Percentiles rank a stretch among this genome's conserved stretches.
Conservation (phyloP, 2,797 vertebrate species). For the Epinephelus malabaricus region DNA sequence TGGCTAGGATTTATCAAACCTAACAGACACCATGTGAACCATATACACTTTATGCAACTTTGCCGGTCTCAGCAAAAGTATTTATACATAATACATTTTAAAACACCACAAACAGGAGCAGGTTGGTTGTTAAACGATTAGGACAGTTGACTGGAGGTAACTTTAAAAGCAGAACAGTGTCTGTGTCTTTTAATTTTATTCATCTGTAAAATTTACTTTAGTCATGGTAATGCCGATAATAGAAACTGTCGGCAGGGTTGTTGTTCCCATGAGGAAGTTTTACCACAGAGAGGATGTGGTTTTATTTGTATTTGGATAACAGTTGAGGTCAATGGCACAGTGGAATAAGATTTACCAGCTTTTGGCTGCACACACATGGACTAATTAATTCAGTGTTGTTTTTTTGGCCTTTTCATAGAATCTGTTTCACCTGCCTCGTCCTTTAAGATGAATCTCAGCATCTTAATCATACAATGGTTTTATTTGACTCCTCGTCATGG, state of each 20-base stretch:
- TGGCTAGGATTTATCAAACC: not conserved
- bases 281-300: not conserved
- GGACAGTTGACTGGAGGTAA: too few relatives aligned
- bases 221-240: not conserved
- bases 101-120: too few relatives aligned
- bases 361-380: not conserved
- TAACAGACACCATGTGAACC: not conserved
- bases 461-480: conserved; percentile 18
- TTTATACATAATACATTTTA: too few relatives aligned
- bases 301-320: not conserved
- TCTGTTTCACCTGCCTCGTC: not conserved
- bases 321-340: not conserved
- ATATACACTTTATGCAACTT: not conserved
- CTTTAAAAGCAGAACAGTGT: too few relatives aligned
- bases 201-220: not conserved
- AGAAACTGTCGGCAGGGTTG: too few relatives aligned
- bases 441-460: not conserved
- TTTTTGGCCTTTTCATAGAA: not conserved
- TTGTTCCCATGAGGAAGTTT: conserved; percentile 3
- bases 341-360: not conserved
- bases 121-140: too few relatives aligned
- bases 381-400: not conserved
- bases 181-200: not conserved
- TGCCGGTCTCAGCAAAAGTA: too few relatives aligned
- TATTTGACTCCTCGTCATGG: conserved; percentile 2